Evolutionary conservation across 2,797 vertebrate genomes (phyloP).

Genomic region (Silurus lanzhouensis): DNA sequence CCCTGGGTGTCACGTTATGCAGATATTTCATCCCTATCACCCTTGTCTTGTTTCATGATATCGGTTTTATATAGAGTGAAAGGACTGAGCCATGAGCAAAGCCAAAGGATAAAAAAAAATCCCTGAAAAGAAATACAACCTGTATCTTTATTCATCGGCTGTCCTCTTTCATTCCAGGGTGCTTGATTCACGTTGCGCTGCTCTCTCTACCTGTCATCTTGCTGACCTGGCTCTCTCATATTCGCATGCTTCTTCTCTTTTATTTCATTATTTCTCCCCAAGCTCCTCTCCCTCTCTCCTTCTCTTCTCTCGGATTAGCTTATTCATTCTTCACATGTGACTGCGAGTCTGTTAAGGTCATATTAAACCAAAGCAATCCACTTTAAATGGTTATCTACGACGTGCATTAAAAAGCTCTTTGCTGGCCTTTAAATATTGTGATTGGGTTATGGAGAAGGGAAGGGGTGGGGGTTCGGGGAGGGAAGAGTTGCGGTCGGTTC

Average conservation of each 20-base stretch:
- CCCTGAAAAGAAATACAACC: constrained; percentile 66
- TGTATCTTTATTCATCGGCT: constrained; percentile 77
- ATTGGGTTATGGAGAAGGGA: constrained; percentile 78
- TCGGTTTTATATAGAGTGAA: constrained; percentile 50
- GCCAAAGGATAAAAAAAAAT: constrained; percentile 40
- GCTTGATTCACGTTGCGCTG: constrained; percentile 74
- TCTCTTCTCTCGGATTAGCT: constrained; percentile 72
- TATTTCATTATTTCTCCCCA: constrained; percentile 74
- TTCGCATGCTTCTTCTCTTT: constrained; percentile 66
- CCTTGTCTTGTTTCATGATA: constrained; percentile 80
- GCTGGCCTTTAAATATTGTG: constrained; percentile 88
- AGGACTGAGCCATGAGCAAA: constrained; percentile 5
- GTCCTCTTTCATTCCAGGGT: constrained; percentile 77
- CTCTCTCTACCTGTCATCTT: constrained; percentile 74
- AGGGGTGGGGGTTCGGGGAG: too few relatives aligned
- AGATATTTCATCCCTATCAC: constrained; percentile 80
- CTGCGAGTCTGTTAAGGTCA: constrained; percentile 82
- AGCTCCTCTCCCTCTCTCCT: constrained; percentile 21
- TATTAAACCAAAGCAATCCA: constrained; percentile 83
- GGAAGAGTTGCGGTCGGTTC: constrained; percentile 51
- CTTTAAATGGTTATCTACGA: constrained; percentile 85
- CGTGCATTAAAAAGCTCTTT: constrained; percentile 84
- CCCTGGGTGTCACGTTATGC: constrained; percentile 71
- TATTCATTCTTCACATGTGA: constrained; percentile 84
- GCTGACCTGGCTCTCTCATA: constrained; percentile 74